phyloP scores from a whole-genome alignment of 2,888 invertebrate species.

The Scaptomyza flava region DNA sequence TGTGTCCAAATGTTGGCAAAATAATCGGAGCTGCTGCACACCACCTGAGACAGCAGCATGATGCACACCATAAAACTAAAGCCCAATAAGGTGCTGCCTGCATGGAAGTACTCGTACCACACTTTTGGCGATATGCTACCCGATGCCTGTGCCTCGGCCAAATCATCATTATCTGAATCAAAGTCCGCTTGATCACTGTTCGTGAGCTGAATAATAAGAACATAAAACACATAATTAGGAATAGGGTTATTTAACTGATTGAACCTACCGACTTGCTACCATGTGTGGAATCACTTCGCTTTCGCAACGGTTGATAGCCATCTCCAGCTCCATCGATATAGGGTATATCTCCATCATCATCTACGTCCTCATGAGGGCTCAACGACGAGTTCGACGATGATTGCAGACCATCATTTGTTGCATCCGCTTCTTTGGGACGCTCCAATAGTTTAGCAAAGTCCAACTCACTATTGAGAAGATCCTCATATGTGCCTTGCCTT shows the following conservation, averaged over 20 bases:
- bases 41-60: constrained; percentile 86
- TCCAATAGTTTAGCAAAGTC: constrained; percentile 86
- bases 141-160: constrained; percentile 83
- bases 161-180: constrained; percentile 64
- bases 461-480: constrained; percentile 85
- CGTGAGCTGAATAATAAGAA: constrained; percentile 57
- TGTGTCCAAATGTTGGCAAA: constrained; percentile 87
- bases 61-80: constrained; percentile 85
- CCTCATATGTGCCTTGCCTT: constrained; percentile 85
- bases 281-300: constrained; percentile 65
- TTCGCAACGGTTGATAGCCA: constrained; percentile 79
- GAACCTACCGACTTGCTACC: constrained; percentile 77
- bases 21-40: constrained; percentile 87
- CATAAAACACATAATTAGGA: not conserved
- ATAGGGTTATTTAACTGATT: not conserved
- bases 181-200: constrained; percentile 67
- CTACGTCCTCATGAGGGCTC: constrained; percentile 29
- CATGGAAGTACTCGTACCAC: constrained; percentile 84
- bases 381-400: constrained; percentile 30
- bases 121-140: constrained; percentile 84
- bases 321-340: constrained; percentile 83
- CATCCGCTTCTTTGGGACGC: constrained; percentile 69
- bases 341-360: constrained; percentile 84
- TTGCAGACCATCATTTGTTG: constrained; percentile 27
- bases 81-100: constrained; percentile 85